Evolutionary conservation across 2,888 invertebrate genomes (phyloP).

Genomic region (Chymomyza amoena): DNA sequence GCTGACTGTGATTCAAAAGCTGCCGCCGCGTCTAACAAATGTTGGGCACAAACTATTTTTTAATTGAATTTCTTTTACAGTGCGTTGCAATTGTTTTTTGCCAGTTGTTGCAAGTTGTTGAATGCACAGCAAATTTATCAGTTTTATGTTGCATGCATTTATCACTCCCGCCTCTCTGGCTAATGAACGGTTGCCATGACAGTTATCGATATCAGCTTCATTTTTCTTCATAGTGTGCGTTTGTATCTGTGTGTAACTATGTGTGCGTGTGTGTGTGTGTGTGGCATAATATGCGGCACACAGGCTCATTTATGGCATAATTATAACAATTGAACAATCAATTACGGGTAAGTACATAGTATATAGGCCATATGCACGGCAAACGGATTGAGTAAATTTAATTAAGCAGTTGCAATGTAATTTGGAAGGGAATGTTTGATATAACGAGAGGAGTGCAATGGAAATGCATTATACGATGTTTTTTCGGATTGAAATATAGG

Average conservation of each 20-base stretch:
- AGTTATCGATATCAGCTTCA: constrained; percentile 16
- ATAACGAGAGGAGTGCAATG: neutral
- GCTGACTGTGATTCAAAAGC: neutral
- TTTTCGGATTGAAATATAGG: no score
- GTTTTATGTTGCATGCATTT: constrained; percentile 9
- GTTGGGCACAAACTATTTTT: constrained; percentile 29
- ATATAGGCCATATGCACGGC: neutral
- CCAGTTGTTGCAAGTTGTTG: neutral
- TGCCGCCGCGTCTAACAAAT: constrained; percentile 39
- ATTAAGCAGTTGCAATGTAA: neutral
- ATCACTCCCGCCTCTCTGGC: neutral
- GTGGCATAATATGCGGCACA: neutral
- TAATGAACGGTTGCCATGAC: neutral
- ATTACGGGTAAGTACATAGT: neutral
- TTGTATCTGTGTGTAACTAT: no score
- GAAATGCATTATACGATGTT: neutral
- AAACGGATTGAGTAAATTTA: neutral
- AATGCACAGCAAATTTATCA: neutral
- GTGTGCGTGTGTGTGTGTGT: neutral
- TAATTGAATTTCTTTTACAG: constrained; percentile 33
- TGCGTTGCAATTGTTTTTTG: neutral
- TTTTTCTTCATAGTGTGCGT: neutral
- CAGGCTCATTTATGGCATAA: neutral
- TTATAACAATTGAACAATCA: neutral
- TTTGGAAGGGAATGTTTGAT: neutral